Evolutionary conservation across 2,797 vertebrate species (phyloP).

Genomic region (Phalanger gymnotis): DNA sequence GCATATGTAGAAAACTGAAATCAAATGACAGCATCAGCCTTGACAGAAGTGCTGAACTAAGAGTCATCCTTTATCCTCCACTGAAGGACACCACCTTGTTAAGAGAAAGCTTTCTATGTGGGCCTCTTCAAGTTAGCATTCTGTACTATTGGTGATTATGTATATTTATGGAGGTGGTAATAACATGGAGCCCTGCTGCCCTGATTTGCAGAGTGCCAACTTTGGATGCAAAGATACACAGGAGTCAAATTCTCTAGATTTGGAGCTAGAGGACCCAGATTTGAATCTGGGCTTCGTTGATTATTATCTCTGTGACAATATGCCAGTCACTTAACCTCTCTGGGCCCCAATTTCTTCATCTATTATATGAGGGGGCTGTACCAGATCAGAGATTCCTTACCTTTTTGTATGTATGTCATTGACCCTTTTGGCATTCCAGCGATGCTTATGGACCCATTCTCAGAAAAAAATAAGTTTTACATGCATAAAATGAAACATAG

Average conservation of each 20-base stretch:
- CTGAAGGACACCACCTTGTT: conserved; percentile 87
- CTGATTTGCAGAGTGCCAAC: conserved; percentile 10
- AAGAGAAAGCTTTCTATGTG: conserved; percentile 80
- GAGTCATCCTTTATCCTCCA: conserved; percentile 85
- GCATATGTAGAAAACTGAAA: conserved; percentile 97
- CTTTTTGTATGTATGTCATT: background rate
- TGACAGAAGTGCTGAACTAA: conserved; percentile 99
- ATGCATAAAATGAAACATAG: background rate
- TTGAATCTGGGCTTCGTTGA: background rate
- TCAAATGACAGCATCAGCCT: conserved; percentile 95
- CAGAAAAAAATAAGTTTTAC: background rate
- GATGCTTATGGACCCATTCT: background rate
- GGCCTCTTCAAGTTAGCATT: conserved; percentile 76
- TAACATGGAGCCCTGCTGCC: conserved; percentile 51
- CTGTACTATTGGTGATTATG: conserved; percentile 68
- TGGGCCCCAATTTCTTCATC: background rate
- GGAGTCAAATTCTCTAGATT: background rate
- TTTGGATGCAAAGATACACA: conserved; percentile 31
- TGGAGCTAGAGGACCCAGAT: background rate
- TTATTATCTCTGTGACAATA: background rate
- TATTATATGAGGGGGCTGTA: background rate
- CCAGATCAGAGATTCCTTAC: background rate
- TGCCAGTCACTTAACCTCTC: background rate
- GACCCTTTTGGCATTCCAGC: background rate
- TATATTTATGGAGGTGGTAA: conserved; percentile 72